Base-by-base conservation (phyloP, 2,888 invertebrate species). In the Tetragnatha montana region DNA sequence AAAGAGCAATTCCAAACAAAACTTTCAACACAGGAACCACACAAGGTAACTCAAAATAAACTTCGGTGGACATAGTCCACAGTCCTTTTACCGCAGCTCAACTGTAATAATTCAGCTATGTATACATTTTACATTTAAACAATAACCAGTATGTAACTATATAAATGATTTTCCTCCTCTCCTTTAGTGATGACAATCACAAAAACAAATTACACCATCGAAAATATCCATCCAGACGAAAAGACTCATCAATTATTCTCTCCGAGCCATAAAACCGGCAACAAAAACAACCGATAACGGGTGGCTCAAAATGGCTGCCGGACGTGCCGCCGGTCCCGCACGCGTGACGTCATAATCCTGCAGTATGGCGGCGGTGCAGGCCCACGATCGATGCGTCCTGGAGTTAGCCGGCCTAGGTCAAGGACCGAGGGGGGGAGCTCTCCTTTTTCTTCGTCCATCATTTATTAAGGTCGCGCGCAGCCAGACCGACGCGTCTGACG, bases 341-440 rank as follows among this genome's bases (percentile, higher is more conserved):
- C 81, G 71, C 21, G 71, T 88, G 88, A 88, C 88, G 88, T 88
- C 88, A 88, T 73, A 79, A 83, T 88, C 88, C 88, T 84, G 88
- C 88, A 88, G 88, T 88, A 79, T 73, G 22, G 82, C 76, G 49
- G 81, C 76, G 87, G 78, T 47, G 88, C 88, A 71, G 88, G 60
- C 73, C 82, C 14, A 47, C 47, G 79, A 88, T 88, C 88, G 88
- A 88, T 88, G 83, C 74, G 74, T 21, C 19, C 35, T 68, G 49
- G 74, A 68, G 47, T 83, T 68, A 51, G 49, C 71, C 73, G 73
- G 79, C 51, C 68, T 83, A 68, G 88, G 88, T 88, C 88, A 88
- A 88, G 88, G 83, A 88, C 88, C 88, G 88, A 74, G 80, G 60
- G 78, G 35, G 35, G 22, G 83, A 75, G 17, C 74, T 74, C 50